Evolutionary conservation across 2,888 invertebrate species (phyloP).

Genomic region (Habrosyne pyritoides): DNA sequence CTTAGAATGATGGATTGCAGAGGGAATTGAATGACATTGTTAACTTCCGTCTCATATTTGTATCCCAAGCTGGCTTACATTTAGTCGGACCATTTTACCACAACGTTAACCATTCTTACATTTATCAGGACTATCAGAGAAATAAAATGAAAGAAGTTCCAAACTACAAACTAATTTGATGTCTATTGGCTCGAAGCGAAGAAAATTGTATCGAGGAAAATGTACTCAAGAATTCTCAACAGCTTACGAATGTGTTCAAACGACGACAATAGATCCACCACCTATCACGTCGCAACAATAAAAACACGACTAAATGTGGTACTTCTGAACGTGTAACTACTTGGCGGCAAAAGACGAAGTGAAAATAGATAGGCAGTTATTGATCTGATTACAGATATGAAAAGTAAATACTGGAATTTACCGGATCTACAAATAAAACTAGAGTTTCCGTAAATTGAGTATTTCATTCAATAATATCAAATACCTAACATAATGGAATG

Average conservation of each 20-base stretch:
- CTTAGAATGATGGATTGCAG: constrained; percentile 53
- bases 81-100: neutral
- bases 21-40: constrained; percentile 52
- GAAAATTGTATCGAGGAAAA: neutral
- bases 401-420: too few species aligned
- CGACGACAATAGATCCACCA: neutral
- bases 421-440: neutral
- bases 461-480: too few species aligned
- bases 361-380: neutral
- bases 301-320: constrained; percentile 3
- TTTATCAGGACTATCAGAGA: neutral
- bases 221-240: neutral
- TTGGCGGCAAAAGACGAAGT: neutral
- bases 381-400: neutral
- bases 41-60: constrained; percentile 45
- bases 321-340: neutral
- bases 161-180: neutral
- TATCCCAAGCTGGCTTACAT: constrained; percentile 12
- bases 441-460: neutral
- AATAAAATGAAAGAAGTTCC: neutral
- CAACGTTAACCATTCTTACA: neutral
- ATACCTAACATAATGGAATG: neutral
- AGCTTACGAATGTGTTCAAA: constrained; percentile 1
- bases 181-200: neutral
- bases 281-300: constrained; percentile 5